phyloP scores from a whole-genome alignment of 37 sponge, comb jelly and placozoan species.

The Halichondria panicea region DNA sequence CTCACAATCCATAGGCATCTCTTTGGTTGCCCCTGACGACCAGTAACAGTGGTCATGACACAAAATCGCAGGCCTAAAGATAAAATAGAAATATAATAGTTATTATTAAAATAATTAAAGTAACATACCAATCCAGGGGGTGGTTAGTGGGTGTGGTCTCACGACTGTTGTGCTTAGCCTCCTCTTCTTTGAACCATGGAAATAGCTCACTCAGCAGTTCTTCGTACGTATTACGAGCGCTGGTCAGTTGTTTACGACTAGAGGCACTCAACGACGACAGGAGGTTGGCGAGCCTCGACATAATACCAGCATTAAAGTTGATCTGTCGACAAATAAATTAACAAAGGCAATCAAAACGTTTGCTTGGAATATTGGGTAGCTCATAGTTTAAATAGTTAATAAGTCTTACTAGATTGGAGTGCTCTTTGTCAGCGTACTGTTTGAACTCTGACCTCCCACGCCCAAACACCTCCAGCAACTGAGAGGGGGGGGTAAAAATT shows the following conservation, averaged over 20 bases:
- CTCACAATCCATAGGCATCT: background rate
- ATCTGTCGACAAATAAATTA: background rate
- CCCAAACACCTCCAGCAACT: no score
- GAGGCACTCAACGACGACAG: background rate
- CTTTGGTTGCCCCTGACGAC: background rate
- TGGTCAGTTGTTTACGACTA: no score
- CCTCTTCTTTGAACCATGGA: conserved; percentile 23
- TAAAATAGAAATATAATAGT: background rate
- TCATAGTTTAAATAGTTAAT: no score
- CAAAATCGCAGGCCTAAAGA: background rate
- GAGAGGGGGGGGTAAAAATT: no score
- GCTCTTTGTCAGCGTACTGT: no score
- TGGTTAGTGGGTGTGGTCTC: background rate
- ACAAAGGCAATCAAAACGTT: background rate
- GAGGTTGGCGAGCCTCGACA: background rate
- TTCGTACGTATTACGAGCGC: conserved; percentile 1
- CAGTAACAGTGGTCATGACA: conserved; percentile 28
- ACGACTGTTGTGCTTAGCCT: background rate
- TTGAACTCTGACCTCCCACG: no score
- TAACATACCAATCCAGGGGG: background rate
- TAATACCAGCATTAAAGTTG: background rate
- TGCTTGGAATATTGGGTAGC: background rate
- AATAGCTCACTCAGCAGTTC: conserved; percentile 20
- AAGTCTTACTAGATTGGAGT: no score
- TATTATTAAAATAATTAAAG: no score